Evolutionary conservation across 2,888 invertebrate species (phyloP), one percentile per base, ranked within the genome.

Genomic region (Drosophila ezoana): DNA sequence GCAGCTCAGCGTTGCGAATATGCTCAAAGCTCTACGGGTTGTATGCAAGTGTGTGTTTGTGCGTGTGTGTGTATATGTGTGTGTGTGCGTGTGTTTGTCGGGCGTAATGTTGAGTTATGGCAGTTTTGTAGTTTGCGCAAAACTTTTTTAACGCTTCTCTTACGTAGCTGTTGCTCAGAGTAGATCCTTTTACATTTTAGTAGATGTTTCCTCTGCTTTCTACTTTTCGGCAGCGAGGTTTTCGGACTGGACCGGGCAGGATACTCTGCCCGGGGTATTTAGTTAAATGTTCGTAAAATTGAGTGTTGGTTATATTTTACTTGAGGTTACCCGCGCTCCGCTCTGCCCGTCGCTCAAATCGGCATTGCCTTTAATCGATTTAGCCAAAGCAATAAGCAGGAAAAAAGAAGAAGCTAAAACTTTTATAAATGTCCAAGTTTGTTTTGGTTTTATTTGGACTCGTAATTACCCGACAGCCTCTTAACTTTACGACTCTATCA

Each of bases 21-120:
- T 72, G 76, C 79, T 64, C n/a, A 20, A 52, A 66, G 53, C 43
- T 35, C 44, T 61, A 23, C 61, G 23, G 23, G 23, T 2, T 23
- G 23, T 6, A 23, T 23, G 23, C 23, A 23, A 23, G 23, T 2
- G 44, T 38, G 32, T 38, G 23, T 32, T 37, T 58, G 44, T 35
- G 38, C 37, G 43, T 40, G 14, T 65, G 41, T 69, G n/a, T 43
- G 47, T 41, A 43, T 70, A 32, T 47, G 49, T 75, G 49, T 66
- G 57, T 62, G 49, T 44, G 44, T 60, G 54, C 18, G 45, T 47
- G 43, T 58, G 64, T 76, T 60, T 71, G 62, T 56, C 49, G 73
- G 75, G 82, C 75, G 84, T 85, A 85, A 88, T 88, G 81, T 81
- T 85, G 88, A 85, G 75, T 88, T 86, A 85, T 85, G 84, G 87